These are phyloP conservation scores for Tarsius wallacei DNA, from an alignment of 2,797 vertebrate genomes.

Conservation along the genomic window DNA sequence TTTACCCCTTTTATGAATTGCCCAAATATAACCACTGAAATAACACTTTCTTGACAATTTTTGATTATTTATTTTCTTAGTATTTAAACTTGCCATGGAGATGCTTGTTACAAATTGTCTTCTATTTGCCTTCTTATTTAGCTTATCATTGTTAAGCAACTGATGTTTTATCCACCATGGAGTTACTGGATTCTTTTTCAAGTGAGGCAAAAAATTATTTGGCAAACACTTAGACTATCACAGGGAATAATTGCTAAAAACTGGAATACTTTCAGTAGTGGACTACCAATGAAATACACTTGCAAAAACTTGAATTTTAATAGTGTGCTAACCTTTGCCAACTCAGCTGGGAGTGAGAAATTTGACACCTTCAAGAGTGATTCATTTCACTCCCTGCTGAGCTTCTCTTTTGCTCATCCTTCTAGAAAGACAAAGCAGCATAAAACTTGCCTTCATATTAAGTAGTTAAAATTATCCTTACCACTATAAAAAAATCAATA, in stretches of 20 bases:
- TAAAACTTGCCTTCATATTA: background rate
- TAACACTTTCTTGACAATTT: background rate
- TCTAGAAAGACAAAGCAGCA: slow-evolving; percentile 67
- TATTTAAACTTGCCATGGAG: background rate
- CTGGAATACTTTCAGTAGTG: background rate
- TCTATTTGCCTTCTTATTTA: background rate
- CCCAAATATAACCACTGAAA: background rate
- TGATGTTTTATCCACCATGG: background rate
- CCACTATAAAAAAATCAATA: background rate
- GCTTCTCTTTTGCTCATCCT: slow-evolving; percentile 39
- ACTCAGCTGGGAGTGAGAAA: slow-evolving; percentile 71
- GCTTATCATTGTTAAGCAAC: background rate
- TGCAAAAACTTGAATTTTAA: slow-evolving; percentile 77
- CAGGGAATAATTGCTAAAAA: slow-evolving; percentile 54
- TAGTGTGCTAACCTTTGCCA: slow-evolving; percentile 64
- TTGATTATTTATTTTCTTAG: background rate
- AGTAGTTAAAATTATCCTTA: slow-evolving; percentile 51
- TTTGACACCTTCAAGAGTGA: slow-evolving; percentile 38
- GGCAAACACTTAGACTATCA: slow-evolving; percentile 3
- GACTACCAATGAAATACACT: slow-evolving; percentile 64
- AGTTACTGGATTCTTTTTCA: background rate
- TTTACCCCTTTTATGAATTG: background rate
- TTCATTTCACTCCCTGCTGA: slow-evolving; percentile 46
- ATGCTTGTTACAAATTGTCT: background rate
- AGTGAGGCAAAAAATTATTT: slow-evolving; percentile 30